phyloP scores from a whole-genome alignment of 2,113 vertebrate species.

The Astatoreochromis straeleni region DNA sequence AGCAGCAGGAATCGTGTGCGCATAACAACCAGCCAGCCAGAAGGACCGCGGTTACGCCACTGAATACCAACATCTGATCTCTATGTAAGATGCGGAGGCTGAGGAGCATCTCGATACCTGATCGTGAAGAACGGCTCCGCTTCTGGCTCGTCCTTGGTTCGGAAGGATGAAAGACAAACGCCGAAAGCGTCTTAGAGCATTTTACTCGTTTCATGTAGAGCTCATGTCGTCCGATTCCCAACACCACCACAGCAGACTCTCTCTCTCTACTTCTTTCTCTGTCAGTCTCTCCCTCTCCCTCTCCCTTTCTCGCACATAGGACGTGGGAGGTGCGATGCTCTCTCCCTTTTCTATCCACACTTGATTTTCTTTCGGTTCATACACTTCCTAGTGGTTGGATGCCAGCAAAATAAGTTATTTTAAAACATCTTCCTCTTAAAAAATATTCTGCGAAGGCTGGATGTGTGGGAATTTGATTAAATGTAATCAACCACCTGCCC shows the following conservation, averaged over 20 bases:
- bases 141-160: conserved; percentile 55
- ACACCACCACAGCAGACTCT: conserved; percentile 43
- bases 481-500: background rate
- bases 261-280: conserved; percentile 2
- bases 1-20: background rate
- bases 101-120: conserved; percentile 53
- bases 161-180: conserved; percentile 46
- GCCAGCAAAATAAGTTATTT: background rate
- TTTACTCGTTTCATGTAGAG: conserved; percentile 67
- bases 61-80: conserved; percentile 34
- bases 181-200: conserved; percentile 62
- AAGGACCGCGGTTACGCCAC: conserved; percentile 34
- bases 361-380: conserved; percentile 35
- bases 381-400: conserved; percentile 24
- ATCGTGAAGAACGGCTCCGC: conserved; percentile 46
- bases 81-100: background rate
- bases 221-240: conserved; percentile 65
- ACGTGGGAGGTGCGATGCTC: conserved; percentile 68
- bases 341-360: conserved; percentile 40
- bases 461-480: background rate
- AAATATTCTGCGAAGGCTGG: background rate
- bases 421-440: background rate
- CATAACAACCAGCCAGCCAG: background rate
- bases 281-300: conserved; percentile 13
- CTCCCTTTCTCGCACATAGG: conserved; percentile 46